Conservation (phyloP, 2,888 invertebrate genomes). For the Schizaphis graminum region DNA sequence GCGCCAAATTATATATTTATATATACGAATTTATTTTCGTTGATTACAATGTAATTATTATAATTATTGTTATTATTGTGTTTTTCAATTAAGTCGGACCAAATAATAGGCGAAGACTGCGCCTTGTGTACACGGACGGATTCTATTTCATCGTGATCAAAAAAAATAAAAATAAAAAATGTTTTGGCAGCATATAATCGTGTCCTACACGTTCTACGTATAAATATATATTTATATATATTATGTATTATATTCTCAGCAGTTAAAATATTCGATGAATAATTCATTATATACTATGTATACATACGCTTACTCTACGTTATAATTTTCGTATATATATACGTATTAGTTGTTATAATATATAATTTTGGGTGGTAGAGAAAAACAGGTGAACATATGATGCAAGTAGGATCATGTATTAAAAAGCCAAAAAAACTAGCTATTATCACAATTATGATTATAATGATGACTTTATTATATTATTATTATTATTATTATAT, state of each 20-base stretch:
- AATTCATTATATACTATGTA: slow-evolving; percentile 27
- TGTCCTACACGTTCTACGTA: neutral
- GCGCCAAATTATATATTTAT: neutral
- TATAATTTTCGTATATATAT: neutral
- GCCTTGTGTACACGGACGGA: slow-evolving; percentile 7
- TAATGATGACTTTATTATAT: neutral
- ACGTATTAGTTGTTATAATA: neutral
- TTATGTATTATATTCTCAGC: neutral
- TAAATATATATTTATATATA: neutral
- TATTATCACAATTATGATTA: neutral
- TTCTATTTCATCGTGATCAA: neutral
- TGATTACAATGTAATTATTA: slow-evolving; percentile 35
- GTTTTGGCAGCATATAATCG: slow-evolving; percentile 33
- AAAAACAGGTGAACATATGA: slow-evolving; percentile 7
- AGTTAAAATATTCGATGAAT: slow-evolving; percentile 32
- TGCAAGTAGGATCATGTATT: neutral
- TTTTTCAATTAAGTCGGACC: slow-evolving; percentile 13
- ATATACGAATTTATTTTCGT: slow-evolving; percentile 16
- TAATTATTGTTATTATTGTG: slow-evolving; percentile 35
- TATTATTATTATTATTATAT: neutral
- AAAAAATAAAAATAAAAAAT: neutral
- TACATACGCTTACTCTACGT: neutral
- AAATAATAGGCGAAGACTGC: neutral
- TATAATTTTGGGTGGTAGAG: neutral
- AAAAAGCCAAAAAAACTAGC: slow-evolving; percentile 21